Evolutionary conservation across 2,888 invertebrate genomes (phyloP), one percentile per base, ranked within the genome.

Genomic region (Boloria euphrosyne): DNA sequence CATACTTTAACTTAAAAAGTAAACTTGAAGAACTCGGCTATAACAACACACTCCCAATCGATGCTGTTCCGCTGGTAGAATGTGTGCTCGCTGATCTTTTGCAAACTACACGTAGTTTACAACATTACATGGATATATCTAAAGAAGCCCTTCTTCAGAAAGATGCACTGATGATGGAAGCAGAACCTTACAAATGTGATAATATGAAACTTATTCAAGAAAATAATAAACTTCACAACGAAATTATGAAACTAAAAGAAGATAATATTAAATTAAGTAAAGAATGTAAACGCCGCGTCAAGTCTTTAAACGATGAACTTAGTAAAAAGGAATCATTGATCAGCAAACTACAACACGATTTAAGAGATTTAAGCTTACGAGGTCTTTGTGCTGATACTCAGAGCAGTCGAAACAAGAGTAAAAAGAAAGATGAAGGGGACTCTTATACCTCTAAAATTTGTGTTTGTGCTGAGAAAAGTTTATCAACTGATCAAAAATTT

Each of bases 1-100:
- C 76, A 59, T 94, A 89, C 75, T 87, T 88, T 71, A 84, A 80
- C 75, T 78, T 91, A 57, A 89, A 97, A 61, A 93, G 94, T 71
- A 95, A 97, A 79, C 92, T 98, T 49, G 96, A 98, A 86, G 94
- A 95, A 68, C 93, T 98, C 71, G 98, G 98, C 1, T 98, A 97
- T 81, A 94, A 93, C 53, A 96, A 97, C 78, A 90, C 94, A 1
- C 90, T 98, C 70, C 95, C 95, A 0, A 84, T 95, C 14, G 96
- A 97, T 71, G 95, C 96, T 53, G 93, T 97, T 50, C 95, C 96
- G 47, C 87, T 98, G 71, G 96, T 97, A 73, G 96, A 96, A 86
- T 95, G 94, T 79, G 84, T 98, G 67, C 89, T 98, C 62, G 95
- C 95, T 53, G 98, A 98, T 87, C 93, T 98, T 67, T 93, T 97